Base-by-base conservation (phyloP, 2,888 invertebrate genomes). In the Mimas tiliae region DNA sequence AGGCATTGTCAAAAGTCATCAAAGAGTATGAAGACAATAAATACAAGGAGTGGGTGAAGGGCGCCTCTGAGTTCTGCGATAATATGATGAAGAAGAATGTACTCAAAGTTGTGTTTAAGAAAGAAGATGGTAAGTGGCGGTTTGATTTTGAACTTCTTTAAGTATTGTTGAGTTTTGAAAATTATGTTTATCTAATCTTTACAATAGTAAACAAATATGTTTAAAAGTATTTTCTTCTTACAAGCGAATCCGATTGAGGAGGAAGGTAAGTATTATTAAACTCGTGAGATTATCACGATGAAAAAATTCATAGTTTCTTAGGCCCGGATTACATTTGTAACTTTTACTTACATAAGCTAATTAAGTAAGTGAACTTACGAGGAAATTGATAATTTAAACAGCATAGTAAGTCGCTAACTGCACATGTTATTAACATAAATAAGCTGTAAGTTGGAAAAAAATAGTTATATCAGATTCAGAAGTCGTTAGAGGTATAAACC, bases 21-120 rank as follows among this genome's bases (percentile, higher is more conserved):
- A 96, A 95, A 77, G 91, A 94, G 1, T 98, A 96, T 78, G 98
- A 98, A 84, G 95, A 96, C 38, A 77, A 82, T 0, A 96, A 96
- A 76, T 97, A 95, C 75, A 95, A 95, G 48, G 94, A 95, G n/a
- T 98, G 97, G 96, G 87, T 95, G 19, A 90, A 95, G 0, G 94
- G 92, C 9, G 96, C 96, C 0, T 94, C 95, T 0, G 90, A 93
- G 2, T 91, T 95, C 12, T 95, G 97, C 1, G 95, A 96, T 51
- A 94, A 93, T 42, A 94, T 95, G 51, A 95, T 97, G 94, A 95
- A 95, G 76, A 95, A 95, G 76, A 96, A 95, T 73, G 94, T 97
- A 34, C 82, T 97, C 14, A 95, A 92, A 72, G 94, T 96, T 11
- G 89, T 92, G 66, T 89, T 94, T 82, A 87, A 84, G 62, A 85